Evolutionary conservation across 2,797 vertebrate genomes (phyloP).

Genomic region (Eurystomus glaucurus): DNA sequence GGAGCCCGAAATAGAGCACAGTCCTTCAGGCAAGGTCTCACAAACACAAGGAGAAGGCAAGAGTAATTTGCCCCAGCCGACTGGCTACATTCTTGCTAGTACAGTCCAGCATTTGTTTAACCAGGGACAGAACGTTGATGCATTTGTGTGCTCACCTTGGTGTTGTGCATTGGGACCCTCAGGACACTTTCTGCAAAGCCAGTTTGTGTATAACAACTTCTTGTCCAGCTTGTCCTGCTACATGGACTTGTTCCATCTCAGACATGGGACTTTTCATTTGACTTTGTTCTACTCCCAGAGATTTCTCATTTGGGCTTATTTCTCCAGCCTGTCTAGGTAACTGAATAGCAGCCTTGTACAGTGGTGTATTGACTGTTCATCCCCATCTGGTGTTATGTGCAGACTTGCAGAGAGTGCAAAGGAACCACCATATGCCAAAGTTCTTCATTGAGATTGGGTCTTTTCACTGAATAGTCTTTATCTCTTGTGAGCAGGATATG

Average conservation of each 20-base stretch:
- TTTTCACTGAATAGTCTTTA: not conserved
- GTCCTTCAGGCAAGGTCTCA: not conserved
- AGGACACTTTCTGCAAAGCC: not conserved
- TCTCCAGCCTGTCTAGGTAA: not conserved
- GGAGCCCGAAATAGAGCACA: not conserved
- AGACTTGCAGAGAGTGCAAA: not conserved
- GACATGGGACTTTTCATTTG: not conserved
- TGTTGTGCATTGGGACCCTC: not conserved
- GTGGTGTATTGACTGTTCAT: not conserved
- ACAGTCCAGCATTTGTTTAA: not conserved
- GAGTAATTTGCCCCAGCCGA: not conserved
- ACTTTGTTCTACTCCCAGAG: not conserved
- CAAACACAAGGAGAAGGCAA: not conserved
- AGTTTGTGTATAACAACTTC: not conserved
- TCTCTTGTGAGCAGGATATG: not conserved
- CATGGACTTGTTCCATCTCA: not conserved
- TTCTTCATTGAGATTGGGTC: not conserved
- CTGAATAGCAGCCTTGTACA: not conserved
- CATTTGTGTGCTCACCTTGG: not conserved
- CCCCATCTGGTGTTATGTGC: not conserved
- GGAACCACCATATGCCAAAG: accelerated
- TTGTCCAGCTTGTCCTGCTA: not conserved
- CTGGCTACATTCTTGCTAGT: not conserved
- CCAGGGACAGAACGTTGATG: not conserved
- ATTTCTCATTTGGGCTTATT: not conserved